Conservation (phyloP, 2,797 vertebrate genomes). For the Podarcis lilfordi region DNA sequence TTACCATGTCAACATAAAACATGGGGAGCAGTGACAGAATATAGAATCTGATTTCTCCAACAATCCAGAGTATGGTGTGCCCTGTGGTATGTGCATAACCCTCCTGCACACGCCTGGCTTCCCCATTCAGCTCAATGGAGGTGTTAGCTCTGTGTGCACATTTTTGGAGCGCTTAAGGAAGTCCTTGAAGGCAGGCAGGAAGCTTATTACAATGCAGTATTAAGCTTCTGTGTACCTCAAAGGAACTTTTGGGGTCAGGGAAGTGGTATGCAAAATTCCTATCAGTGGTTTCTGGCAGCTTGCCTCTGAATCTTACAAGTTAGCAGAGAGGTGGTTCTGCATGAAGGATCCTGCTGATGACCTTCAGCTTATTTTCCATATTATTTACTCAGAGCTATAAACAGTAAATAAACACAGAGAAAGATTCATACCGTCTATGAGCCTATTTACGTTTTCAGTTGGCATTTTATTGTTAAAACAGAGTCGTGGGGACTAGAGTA, state of each 20-base stretch:
- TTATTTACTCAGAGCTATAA: slow-evolving; percentile 12
- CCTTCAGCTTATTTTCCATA: slow-evolving; percentile 13
- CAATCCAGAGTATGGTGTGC: neutral
- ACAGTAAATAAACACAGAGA: slow-evolving; percentile 7
- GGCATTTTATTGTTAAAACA: slow-evolving; percentile 14
- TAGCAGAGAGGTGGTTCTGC: neutral
- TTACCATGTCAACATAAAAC: neutral
- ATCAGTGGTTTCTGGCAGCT: neutral
- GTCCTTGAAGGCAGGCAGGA: neutral
- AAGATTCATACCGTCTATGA: neutral
- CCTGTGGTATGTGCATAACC: neutral
- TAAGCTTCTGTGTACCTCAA: neutral
- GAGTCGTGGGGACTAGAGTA: neutral
- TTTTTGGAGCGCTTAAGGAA: neutral
- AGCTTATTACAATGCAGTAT: neutral
- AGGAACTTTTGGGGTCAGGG: neutral
- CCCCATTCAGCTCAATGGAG: neutral
- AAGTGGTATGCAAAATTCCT: neutral
- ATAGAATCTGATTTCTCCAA: neutral
- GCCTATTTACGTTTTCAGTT: slow-evolving; percentile 12
- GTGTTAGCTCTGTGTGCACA: neutral
- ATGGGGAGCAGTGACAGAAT: neutral
- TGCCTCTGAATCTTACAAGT: neutral
- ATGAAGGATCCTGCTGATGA: neutral
- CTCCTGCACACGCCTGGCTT: neutral